These are phyloP conservation scores for Nasonovia ribisnigri DNA, from an alignment of 2,888 invertebrate genomes.

Conservation along the genomic window DNA sequence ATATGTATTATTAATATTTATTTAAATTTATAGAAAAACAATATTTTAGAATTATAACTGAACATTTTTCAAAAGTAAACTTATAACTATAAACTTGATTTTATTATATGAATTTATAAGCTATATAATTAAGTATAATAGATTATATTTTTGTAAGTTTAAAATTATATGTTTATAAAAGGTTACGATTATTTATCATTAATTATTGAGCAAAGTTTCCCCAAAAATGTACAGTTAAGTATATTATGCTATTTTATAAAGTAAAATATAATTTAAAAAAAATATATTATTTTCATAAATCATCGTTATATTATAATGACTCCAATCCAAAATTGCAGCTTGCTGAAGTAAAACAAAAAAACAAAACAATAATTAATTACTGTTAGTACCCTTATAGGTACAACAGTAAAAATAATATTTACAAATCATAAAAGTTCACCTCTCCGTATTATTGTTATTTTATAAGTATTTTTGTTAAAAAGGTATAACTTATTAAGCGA, in stretches of 20 bases:
- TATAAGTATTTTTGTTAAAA: slow-evolving; percentile 38
- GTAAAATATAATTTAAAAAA: slow-evolving; percentile 27
- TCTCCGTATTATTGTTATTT: slow-evolving; percentile 53
- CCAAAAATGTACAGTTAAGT: neutral
- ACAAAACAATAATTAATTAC: slow-evolving; percentile 53
- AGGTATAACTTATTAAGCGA: slow-evolving; percentile 1
- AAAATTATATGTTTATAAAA: neutral
- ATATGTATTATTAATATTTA: neutral
- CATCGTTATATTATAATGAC: slow-evolving; percentile 48
- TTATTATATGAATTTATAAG: neutral
- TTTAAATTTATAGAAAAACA: neutral
- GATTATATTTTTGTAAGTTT: neutral
- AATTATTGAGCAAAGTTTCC: neutral
- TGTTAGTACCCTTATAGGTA: slow-evolving; percentile 23
- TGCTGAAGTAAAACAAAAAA: slow-evolving; percentile 59
- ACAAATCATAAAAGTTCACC: slow-evolving; percentile 65
- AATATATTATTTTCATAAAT: slow-evolving; percentile 30
- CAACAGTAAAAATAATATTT: slow-evolving; percentile 59
- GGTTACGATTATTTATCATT: neutral
- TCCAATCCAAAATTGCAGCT: slow-evolving; percentile 62
- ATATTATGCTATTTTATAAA: slow-evolving; percentile 26
- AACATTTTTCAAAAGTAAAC: neutral
- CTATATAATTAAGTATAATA: neutral
- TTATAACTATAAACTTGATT: neutral
- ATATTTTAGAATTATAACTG: neutral